Base-by-base conservation (phyloP, 2,797 vertebrate genomes). In the Crypturellus tataupa region DNA sequence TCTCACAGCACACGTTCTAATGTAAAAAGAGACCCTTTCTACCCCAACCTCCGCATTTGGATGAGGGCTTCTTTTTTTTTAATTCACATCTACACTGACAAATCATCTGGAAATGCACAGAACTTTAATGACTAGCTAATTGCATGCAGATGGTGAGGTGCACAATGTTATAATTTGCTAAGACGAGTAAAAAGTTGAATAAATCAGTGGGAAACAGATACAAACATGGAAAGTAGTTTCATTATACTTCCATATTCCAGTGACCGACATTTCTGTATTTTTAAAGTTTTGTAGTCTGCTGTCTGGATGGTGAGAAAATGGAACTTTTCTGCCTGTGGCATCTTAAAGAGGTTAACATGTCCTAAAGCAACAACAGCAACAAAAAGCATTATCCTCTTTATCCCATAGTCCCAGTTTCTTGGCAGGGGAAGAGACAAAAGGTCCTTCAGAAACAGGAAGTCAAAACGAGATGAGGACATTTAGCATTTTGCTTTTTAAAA, bases 251-350 rank as follows among this genome's bases (percentile, higher is more conserved):
- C 8, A 37, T 87, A 92, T 83, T 85, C 10, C 14, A 12, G 67
- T 92, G 93, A 87, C 69, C 47, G 62, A 91, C n/a, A n/a, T 87
- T 95, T 24, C 59, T 79, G 12, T 84, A 40, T 72, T 69, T 75
- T 91, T 78, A 29, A 39, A 46, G 51, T 76, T 83, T 86, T 77
- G 33, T 51, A 27, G 69, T 59, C 8, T 83, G 21, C 12, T 53
- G 2, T 68, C 58, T 59, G 10, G 37, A 35, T 51, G 29, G 25
- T 88, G 25, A 78, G 85, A 93, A 90, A 89, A 87, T 65, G 2
- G 39, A 73, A 75, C 39, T 23, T 18, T 80, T 1, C 1, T 1
- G n/a, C 31, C 9, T 19, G 17, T 79, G 63, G 15, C 91, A 51
- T 75, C 65, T 89, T 33, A 37, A 68, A 60, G 59, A 56, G 31